Evolutionary conservation across 1,140 invertebrate genomes (phyloP).

Genomic region (Neodiprion virginianus): DNA sequence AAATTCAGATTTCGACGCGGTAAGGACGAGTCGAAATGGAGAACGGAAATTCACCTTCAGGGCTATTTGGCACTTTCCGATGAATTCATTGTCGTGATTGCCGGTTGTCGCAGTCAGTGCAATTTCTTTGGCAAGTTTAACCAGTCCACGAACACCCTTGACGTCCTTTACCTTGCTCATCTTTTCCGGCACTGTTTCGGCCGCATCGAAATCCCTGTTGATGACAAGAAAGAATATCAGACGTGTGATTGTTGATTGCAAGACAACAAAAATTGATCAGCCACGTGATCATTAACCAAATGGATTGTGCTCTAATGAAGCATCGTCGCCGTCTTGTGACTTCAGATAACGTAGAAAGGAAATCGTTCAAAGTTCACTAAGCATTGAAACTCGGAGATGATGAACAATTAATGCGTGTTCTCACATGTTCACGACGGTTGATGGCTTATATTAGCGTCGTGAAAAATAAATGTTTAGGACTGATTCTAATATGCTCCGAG

Average conservation of each 20-base stretch:
- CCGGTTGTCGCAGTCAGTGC: constrained; percentile 92
- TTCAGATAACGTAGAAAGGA: neutral
- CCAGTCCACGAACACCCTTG: constrained; percentile 81
- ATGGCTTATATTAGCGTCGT: neutral
- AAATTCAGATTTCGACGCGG: neutral
- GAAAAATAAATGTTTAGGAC: neutral
- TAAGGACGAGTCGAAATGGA: neutral
- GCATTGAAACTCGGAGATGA: neutral
- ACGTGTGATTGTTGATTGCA: no score
- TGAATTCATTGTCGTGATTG: constrained; percentile 94
- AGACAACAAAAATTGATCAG: neutral
- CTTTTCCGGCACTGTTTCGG: constrained; percentile 86
- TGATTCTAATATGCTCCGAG: neutral
- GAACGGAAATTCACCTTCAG: constrained; percentile 72
- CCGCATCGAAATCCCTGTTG: constrained; percentile 86
- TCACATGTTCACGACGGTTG: neutral
- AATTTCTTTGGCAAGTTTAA: constrained; percentile 93
- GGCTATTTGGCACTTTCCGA: constrained; percentile 85
- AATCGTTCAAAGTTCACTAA: neutral
- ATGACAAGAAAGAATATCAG: neutral
- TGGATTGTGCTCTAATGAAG: neutral
- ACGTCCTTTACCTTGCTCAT: constrained; percentile 85
- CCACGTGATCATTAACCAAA: neutral
- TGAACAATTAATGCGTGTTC: neutral
- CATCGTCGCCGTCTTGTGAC: neutral